A percentile compares a stretch with the other conserved stretches of the same genome.
phyloP scores from a whole-genome alignment of 2,113 vertebrate species.

The Eurystomus gularis region DNA sequence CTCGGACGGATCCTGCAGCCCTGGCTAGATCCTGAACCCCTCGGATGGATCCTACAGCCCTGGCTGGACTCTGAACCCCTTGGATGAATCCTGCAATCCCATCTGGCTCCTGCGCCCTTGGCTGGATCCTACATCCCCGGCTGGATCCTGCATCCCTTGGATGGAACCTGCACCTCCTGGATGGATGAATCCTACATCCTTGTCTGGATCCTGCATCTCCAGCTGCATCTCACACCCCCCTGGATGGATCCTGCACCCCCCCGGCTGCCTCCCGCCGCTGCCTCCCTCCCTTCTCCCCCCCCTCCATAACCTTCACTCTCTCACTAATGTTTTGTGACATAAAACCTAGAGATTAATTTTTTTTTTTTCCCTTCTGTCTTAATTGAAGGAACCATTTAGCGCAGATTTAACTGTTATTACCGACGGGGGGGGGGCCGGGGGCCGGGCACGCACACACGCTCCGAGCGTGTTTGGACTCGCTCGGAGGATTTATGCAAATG shows the following conservation, averaged over 20 bases:
- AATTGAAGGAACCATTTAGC: slow-evolving; percentile 81
- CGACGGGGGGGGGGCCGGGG: slow-evolving; percentile 76
- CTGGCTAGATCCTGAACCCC: not conserved
- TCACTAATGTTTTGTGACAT: slow-evolving; percentile 77
- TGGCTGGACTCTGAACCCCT: too few species aligned
- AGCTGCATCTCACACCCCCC: not conserved
- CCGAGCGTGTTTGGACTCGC: slow-evolving; percentile 72
- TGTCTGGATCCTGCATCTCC: not conserved
- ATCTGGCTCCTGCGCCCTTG: not conserved
- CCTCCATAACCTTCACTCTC: slow-evolving; percentile 52
- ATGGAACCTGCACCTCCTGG: too few species aligned
- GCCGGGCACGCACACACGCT: slow-evolving; percentile 48
- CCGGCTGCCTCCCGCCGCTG: not conserved
- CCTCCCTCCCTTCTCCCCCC: not conserved
- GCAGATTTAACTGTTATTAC: slow-evolving; percentile 82
- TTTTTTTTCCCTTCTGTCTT: slow-evolving; percentile 45
- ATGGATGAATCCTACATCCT: not conserved
- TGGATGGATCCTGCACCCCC: not conserved
- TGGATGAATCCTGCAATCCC: not conserved
- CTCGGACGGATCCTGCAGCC: not conserved
- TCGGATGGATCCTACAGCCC: not conserved
- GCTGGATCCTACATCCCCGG: not conserved
- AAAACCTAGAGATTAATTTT: slow-evolving; percentile 72
- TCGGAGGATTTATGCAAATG: slow-evolving; percentile 80
- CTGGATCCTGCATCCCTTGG: too few species aligned